Evolutionary conservation across 2,888 invertebrate species (phyloP).

Genomic region (Zygogramma bicolorata): DNA sequence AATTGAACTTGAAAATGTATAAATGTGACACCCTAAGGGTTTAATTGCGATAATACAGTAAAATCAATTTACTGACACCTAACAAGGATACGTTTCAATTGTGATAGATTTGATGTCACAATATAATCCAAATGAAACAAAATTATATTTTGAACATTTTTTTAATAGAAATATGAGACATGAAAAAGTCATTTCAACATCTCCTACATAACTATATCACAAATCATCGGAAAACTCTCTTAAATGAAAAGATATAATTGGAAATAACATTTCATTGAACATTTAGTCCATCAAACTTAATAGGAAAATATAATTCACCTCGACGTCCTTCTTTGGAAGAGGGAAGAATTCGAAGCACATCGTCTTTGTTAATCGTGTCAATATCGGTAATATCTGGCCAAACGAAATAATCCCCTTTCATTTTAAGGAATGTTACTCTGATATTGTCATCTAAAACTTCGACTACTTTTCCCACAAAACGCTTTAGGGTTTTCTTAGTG

Average conservation of each 20-base stretch:
- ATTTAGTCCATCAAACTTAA: background rate
- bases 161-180: background rate
- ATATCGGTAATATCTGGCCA: background rate
- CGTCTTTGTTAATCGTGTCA: background rate
- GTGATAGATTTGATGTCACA: background rate
- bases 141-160: background rate
- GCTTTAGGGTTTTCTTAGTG: background rate
- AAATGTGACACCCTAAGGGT: background rate
- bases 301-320: background rate
- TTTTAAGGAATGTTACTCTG: background rate
- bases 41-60: background rate
- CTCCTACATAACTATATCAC: background rate
- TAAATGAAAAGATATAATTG: background rate
- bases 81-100: background rate
- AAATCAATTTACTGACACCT: background rate
- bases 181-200: background rate
- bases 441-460: background rate
- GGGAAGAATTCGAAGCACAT: background rate
- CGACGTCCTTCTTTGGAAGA: background rate
- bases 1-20: background rate
- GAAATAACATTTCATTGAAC: background rate
- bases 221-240: background rate
- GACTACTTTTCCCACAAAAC: constrained; percentile 8
- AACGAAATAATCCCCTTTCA: background rate
- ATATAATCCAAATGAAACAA: background rate